phyloP scores from a whole-genome alignment of 2,888 invertebrate species.

The Tipula unca region DNA sequence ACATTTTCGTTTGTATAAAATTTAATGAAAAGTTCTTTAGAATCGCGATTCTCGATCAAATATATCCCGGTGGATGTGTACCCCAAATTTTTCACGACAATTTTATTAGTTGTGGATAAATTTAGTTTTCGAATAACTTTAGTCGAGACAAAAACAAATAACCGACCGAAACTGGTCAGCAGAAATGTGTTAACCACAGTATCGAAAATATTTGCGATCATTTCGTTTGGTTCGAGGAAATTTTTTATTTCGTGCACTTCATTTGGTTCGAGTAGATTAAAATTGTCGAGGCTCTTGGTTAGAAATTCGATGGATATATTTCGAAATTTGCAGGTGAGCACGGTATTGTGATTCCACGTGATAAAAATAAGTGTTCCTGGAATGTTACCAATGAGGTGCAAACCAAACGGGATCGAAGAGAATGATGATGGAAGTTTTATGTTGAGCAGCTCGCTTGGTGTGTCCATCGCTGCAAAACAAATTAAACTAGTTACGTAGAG shows the following conservation, averaged over 20 bases:
- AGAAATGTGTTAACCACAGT: background rate
- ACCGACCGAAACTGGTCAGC: background rate
- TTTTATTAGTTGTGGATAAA: background rate
- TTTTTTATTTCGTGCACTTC: slow-evolving; percentile 2
- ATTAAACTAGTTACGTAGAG: too few relatives aligned
- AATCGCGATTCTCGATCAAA: background rate
- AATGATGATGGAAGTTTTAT: background rate
- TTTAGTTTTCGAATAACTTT: background rate
- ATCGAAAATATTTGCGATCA: background rate
- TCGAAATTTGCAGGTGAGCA: background rate
- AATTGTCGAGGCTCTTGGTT: background rate
- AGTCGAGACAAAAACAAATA: background rate
- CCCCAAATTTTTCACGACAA: background rate
- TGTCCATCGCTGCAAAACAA: background rate
- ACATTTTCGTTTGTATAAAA: background rate
- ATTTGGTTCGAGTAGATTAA: background rate
- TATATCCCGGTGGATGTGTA: background rate
- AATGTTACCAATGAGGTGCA: background rate
- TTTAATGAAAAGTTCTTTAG: background rate
- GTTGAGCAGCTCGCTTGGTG: background rate
- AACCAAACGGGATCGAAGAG: background rate
- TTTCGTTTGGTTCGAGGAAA: slow-evolving; percentile 9
- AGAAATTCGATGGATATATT: background rate
- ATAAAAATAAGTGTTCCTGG: background rate
- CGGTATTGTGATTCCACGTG: background rate